Conservation (phyloP, 2,888 invertebrate species). For the Drosophila kanekoi region DNA sequence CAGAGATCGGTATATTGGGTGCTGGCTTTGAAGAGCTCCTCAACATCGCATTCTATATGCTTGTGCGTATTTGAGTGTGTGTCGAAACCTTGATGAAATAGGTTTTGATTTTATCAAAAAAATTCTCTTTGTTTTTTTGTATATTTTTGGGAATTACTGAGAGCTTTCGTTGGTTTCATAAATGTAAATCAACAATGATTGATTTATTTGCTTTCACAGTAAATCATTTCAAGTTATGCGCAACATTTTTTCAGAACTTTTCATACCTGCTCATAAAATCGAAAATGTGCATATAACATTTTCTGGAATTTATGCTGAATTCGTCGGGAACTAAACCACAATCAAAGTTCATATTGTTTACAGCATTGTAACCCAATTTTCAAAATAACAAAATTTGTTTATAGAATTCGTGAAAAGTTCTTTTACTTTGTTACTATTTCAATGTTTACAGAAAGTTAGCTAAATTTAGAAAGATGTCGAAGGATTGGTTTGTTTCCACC, state of each 20-base stretch:
- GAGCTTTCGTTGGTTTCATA: conserved; percentile 20
- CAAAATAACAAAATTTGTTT: conserved; percentile 34
- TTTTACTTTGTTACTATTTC: conserved; percentile 23
- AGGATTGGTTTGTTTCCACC: conserved; percentile 21
- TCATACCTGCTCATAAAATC: conserved; percentile 6
- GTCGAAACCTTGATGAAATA: conserved; percentile 68
- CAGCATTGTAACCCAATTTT: conserved; percentile 67
- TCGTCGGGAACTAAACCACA: not conserved
- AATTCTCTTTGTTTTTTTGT: conserved; percentile 4
- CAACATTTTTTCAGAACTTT: conserved; percentile 10
- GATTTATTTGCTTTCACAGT: conserved; percentile 46
- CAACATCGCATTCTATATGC: conserved; percentile 3
- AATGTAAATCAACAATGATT: conserved; percentile 28
- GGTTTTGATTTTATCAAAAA: conserved; percentile 43
- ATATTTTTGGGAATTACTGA: conserved; percentile 7
- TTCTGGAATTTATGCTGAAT: conserved; percentile 23
- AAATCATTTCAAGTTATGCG: conserved; percentile 30
- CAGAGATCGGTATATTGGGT: conserved; percentile 16
- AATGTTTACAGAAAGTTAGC: conserved; percentile 54
- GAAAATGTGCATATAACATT: not conserved
- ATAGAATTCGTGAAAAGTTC: conserved; percentile 35
- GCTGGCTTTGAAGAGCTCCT: conserved; percentile 7
- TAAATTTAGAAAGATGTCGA: conserved; percentile 60
- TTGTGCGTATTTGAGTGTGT: conserved; percentile 35
- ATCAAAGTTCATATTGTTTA: conserved; percentile 51